A percentile compares a stretch with the other conserved stretches of the same genome.
These are phyloP conservation scores for Euthynnus affinis DNA, from an alignment of 2,797 vertebrate genomes.

Conservation along the genomic window DNA sequence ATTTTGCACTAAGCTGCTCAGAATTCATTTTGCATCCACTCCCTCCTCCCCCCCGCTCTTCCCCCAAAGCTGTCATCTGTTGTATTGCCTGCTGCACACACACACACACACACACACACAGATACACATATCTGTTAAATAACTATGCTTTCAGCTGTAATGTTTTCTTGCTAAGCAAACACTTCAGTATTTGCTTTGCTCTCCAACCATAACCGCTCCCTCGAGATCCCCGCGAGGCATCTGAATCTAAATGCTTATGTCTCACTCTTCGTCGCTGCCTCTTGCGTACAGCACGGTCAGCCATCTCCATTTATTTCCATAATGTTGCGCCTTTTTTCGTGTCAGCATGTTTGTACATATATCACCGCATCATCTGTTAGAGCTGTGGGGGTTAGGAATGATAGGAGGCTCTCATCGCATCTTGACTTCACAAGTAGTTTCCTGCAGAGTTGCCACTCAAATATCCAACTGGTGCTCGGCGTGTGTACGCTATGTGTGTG, in stretches of 20 bases:
- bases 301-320: constrained; percentile 65
- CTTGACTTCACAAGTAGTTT: constrained; percentile 49
- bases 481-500: background rate
- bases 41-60: too few relatives aligned
- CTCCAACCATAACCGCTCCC: constrained; percentile 61
- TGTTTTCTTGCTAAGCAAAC: constrained; percentile 63
- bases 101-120: constrained; percentile 1
- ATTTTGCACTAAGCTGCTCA: constrained; percentile 36
- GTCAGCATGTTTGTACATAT: constrained; percentile 64
- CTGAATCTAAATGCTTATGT: constrained; percentile 58
- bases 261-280: constrained; percentile 31
- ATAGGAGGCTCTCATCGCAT: constrained; percentile 38
- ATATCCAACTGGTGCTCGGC: constrained; percentile 16
- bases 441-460: constrained; percentile 45
- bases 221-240: constrained; percentile 50
- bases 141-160: constrained; percentile 39
- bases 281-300: constrained; percentile 49
- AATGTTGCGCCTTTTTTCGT: constrained; percentile 51
- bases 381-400: constrained; percentile 47
- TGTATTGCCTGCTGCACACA: constrained; percentile 21
- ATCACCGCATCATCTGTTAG: constrained; percentile 53
- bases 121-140: constrained; percentile 30
- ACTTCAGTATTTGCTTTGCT: constrained; percentile 65
- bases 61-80: constrained; percentile 44
- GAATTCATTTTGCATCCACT: constrained; percentile 37